Evolutionary conservation across 1,140 invertebrate species (phyloP).

Genomic region (Neodiprion lecontei): DNA sequence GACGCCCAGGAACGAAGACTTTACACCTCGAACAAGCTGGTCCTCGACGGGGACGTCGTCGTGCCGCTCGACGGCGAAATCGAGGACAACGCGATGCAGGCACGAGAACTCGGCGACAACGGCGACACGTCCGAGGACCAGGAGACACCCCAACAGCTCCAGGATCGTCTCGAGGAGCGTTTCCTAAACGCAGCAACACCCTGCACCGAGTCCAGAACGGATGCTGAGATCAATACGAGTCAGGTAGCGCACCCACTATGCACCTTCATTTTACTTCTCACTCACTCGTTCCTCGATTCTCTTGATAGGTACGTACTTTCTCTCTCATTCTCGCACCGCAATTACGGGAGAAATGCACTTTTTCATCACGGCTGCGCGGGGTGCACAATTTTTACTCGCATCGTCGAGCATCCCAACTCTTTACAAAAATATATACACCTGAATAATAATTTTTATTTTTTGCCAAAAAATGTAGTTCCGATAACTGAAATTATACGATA

Average conservation of each 20-base stretch:
- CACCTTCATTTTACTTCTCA: neutral
- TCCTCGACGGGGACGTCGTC: slow-evolving; percentile 55
- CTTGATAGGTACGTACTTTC: neutral
- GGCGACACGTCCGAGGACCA: slow-evolving; percentile 51
- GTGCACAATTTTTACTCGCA: too few relatives aligned
- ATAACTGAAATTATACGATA: too few relatives aligned
- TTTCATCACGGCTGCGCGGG: too few relatives aligned
- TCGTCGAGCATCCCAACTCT: too few relatives aligned
- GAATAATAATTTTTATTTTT: too few relatives aligned
- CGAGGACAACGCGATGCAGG: slow-evolving; percentile 57
- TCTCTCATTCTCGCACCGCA: neutral
- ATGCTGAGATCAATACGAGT: slow-evolving; percentile 72
- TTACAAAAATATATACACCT: too few relatives aligned
- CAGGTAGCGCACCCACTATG: slow-evolving; percentile 52
- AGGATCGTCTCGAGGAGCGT: slow-evolving; percentile 65
- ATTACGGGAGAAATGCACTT: too few relatives aligned
- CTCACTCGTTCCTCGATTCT: neutral
- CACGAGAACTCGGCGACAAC: slow-evolving; percentile 49
- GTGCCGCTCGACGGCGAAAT: slow-evolving; percentile 56
- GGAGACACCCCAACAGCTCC: slow-evolving; percentile 53
- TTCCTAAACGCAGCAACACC: slow-evolving; percentile 63
- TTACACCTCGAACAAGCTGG: slow-evolving; percentile 43
- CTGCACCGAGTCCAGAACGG: slow-evolving; percentile 65
- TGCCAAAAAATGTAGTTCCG: too few relatives aligned
- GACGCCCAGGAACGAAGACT: slow-evolving; percentile 43